Base-by-base conservation (phyloP, 2,113 vertebrate genomes). In the Entomyzon cyanotis region DNA sequence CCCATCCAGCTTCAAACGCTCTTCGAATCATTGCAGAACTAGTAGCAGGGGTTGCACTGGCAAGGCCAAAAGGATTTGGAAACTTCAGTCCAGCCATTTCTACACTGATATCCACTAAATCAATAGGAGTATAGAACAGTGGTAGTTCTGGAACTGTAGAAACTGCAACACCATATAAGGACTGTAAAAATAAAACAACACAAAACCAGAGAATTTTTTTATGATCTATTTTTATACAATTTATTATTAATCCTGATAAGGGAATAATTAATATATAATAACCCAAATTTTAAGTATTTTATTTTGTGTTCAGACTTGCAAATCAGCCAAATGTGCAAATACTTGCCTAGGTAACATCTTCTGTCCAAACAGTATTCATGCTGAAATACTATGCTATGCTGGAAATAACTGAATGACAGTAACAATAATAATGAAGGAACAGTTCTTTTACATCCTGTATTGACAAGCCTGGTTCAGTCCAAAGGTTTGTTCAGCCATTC, bases 1-100 rank as follows among this genome's bases (percentile, higher is more conserved):
- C 98, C 99, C 99, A 99, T 49, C 99, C 99, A 74, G 99, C 98
- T 93, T 99, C 98, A 96, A 99, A 99, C 39, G 98, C 99, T 97
- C 99, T 98, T 87, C 99, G 98, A 93, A 99, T 99, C 99, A 99
- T 99, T 35, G 99, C 95, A 13, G 99, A 95, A 87, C 98, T 99
- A 20, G 99, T 99, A 55, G 99, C 97, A 75, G 99, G 99, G 15
- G 99, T 98, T 15, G 99, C 99, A 60, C 99, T 99, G 23, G 99
- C 99, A 82, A 99, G 98, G 65, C 99, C 99, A 33, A 99, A 99
- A 9, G 99, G 99, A 96, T 99, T 99, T 64, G 92, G 96, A 84
- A 99, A 99, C 87, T 97, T 98, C 70, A 99, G 90, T 49, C 99
- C 98, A 65, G 98, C 98, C 97, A 99, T 95, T 93, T 99, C 98